phyloP scores from a whole-genome alignment of 2,888 invertebrate species.

The Chrysolina americana region DNA sequence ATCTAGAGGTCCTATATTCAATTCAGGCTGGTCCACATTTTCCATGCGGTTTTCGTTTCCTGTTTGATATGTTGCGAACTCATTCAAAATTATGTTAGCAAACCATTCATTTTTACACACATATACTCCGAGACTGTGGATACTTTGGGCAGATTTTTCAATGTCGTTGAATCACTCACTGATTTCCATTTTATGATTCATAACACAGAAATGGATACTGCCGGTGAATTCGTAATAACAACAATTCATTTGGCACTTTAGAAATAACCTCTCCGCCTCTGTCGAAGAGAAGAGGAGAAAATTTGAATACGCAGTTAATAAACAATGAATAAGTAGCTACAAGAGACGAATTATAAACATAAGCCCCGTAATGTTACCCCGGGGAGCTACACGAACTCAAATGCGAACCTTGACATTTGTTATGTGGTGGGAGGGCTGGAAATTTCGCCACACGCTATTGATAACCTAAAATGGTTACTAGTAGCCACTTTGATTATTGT shows the following conservation, averaged over 20 bases:
- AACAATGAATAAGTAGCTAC: slow-evolving; percentile 21
- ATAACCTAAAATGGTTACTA: not conserved
- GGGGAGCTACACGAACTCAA: slow-evolving; percentile 12
- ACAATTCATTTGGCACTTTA: not conserved
- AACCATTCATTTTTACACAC: too few relatives aligned
- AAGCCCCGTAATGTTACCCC: slow-evolving; percentile 12
- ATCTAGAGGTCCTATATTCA: too few relatives aligned
- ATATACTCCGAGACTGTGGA: too few relatives aligned
- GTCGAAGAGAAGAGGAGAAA: slow-evolving; percentile 16
- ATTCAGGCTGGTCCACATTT: too few relatives aligned
- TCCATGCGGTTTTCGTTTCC: too few relatives aligned
- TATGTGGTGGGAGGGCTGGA: not conserved
- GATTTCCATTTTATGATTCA: too few relatives aligned
- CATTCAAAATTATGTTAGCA: too few relatives aligned
- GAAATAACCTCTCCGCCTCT: not conserved
- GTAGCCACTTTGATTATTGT: not conserved
- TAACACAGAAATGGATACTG: too few relatives aligned
- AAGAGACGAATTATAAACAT: slow-evolving; percentile 23
- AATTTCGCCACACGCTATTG: not conserved
- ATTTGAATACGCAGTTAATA: slow-evolving; percentile 17
- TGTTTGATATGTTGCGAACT: too few relatives aligned
- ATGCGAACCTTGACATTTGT: slow-evolving; percentile 22
- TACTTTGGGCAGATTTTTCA: too few relatives aligned
- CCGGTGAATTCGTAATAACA: not conserved
- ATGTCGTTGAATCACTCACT: too few relatives aligned